These are phyloP conservation scores for Lordiphosa mommai DNA, from an alignment of 1,140 invertebrate genomes.

Conservation along the genomic window DNA sequence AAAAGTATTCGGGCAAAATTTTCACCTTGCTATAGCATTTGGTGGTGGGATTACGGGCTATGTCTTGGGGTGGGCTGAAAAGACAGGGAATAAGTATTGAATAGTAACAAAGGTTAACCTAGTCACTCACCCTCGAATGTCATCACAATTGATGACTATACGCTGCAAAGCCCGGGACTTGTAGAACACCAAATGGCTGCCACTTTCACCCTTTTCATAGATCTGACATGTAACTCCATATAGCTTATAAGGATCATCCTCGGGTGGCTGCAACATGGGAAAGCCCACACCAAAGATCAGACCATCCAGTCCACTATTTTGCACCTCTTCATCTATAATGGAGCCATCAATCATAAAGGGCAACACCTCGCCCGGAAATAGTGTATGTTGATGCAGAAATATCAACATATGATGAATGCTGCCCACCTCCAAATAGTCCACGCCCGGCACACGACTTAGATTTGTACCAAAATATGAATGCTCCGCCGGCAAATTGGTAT, in stretches of 20 bases:
- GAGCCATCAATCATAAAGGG: constrained; percentile 84
- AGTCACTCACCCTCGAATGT: constrained; percentile 55
- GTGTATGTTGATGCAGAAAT: constrained; percentile 82
- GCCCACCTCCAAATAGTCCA: constrained; percentile 67
- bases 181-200: constrained; percentile 47
- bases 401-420: constrained; percentile 82
- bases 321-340: constrained; percentile 58
- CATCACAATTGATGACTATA: constrained; percentile 57
- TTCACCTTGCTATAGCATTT: constrained; percentile 82
- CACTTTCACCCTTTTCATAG: constrained; percentile 67
- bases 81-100: background rate
- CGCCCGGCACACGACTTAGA: constrained; percentile 63
- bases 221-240: constrained; percentile 78
- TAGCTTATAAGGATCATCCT: constrained; percentile 44
- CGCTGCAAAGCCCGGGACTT: constrained; percentile 71
- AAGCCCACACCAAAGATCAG: constrained; percentile 70
- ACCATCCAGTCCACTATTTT: constrained; percentile 48
- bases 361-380: constrained; percentile 87
- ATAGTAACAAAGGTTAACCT: no score
- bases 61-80: constrained; percentile 57
- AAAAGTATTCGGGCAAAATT: constrained; percentile 84
- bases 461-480: constrained; percentile 75
- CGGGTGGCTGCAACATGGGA: constrained; percentile 48
- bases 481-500: constrained; percentile 73
- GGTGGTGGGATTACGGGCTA: constrained; percentile 54